Evolutionary conservation across 2,797 vertebrate genomes (phyloP), one percentile per base, ranked within the genome.

Genomic region (Gallinago nigripennis): DNA sequence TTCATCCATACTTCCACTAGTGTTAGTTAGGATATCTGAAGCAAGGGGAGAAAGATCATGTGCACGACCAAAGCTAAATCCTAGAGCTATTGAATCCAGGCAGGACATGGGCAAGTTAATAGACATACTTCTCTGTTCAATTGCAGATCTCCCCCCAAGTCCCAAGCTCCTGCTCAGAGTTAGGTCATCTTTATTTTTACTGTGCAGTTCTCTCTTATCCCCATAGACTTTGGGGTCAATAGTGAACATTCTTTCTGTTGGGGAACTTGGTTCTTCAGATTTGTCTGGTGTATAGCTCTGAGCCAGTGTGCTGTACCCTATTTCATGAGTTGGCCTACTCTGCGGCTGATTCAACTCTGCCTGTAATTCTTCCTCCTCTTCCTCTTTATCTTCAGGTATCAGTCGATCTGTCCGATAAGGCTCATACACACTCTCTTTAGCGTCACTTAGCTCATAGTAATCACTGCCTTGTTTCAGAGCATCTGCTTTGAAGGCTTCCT

Each of bases 91-190:
- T 73, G 98, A 96, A 97, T 99, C 99, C 95, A 99, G 91, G 93
- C 99, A 97, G 80, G 99, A 99, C 98, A 99, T 99, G 30, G 99
- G 99, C 94, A 99, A 98, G 90, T 99, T 99, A 93, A 99, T 99
- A 15, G 99, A 99, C 98, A 99, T 99, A 95, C 99, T 99, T 96
- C 99, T 98, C 97, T 99, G 99, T 30, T 99, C 99, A 97, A 99
- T 98, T 45, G 99, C 99, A 86, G 99, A 98, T 97, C 99, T 99
- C 23, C 99, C 99, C 5, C 99, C 99, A 48, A 98, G 98, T 60
- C 98, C 98, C 94, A 98, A 23, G 94, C 98, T 98, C 87, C 98
- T 97, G 92, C 98, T 98, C 20, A 98, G 96, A 61, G 99, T 99
- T 75, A 99, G 97, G 70, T 99, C 99, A 78, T 99, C 99, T 93